Percentiles rank a stretch among this genome's conserved stretches.
These are phyloP conservation scores for Lophura nycthemera DNA, from an alignment of 2,113 vertebrate genomes.

Conservation along the genomic window DNA sequence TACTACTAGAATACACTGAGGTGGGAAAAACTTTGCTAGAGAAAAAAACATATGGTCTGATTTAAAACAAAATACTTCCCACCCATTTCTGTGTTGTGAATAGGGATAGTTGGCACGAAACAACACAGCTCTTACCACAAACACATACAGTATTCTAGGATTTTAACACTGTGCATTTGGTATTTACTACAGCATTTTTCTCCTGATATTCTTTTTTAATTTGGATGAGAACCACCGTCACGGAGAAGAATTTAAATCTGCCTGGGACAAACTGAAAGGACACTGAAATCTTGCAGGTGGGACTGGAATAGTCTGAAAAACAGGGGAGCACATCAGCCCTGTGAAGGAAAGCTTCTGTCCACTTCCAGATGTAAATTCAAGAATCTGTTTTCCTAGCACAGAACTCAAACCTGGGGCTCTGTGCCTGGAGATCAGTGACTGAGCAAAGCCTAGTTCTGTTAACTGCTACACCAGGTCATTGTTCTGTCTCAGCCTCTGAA, in stretches of 20 bases:
- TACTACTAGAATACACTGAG: background rate
- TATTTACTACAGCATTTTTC: background rate
- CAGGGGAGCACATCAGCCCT: background rate
- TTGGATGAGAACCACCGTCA: fast-evolving
- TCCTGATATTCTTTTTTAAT: background rate
- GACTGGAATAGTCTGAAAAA: background rate
- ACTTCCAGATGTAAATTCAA: fast-evolving
- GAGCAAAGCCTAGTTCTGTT: background rate
- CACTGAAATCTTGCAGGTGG: background rate
- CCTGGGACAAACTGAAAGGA: background rate
- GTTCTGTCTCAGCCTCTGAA: background rate
- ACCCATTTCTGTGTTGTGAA: background rate
- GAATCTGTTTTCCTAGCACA: background rate
- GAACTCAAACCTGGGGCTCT: background rate
- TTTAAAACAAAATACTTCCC: background rate
- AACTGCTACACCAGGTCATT: background rate
- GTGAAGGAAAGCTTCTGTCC: background rate
- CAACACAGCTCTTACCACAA: background rate
- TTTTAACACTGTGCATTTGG: background rate
- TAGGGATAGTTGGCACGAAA: background rate
- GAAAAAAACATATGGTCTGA: background rate
- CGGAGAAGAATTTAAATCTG: background rate
- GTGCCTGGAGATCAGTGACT: background rate
- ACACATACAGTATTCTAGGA: background rate
- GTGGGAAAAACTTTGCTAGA: background rate